Percentiles rank a stretch among this genome's conserved stretches.
phyloP scores from a whole-genome alignment of 1,140 invertebrate genomes.

The Holcopasites calliopsidis region DNA sequence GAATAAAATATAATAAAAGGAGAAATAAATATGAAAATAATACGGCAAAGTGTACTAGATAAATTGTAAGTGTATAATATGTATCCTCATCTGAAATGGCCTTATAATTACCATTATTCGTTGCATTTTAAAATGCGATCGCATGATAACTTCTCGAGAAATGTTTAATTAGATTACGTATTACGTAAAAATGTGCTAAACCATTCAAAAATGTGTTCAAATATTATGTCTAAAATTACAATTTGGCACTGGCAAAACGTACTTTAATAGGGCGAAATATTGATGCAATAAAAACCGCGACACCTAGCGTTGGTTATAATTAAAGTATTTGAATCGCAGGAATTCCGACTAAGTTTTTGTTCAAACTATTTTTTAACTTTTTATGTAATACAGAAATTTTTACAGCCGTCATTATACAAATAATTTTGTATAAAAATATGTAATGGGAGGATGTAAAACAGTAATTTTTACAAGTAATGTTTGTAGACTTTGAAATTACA shows the following conservation, averaged over 20 bases:
- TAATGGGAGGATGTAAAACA: too few relatives aligned
- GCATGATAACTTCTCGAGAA: not conserved
- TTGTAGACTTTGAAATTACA: too few relatives aligned
- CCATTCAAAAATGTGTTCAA: not conserved
- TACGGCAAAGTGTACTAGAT: too few relatives aligned
- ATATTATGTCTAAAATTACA: not conserved
- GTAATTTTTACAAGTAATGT: too few relatives aligned
- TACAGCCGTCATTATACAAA: too few relatives aligned
- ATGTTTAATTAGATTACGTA: not conserved
- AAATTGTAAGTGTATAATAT: not conserved
- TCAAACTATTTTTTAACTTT: too few relatives aligned
- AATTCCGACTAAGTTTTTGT: too few relatives aligned
- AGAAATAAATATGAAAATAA: too few relatives aligned
- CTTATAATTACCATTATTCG: slow-evolving; percentile 40
- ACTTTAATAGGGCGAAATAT: not conserved
- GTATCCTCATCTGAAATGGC: not conserved
- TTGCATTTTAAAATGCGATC: slow-evolving; percentile 13
- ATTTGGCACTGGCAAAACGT: not conserved
- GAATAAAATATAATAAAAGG: not conserved
- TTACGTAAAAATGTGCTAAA: not conserved
- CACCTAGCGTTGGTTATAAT: not conserved
- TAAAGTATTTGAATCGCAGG: too few relatives aligned
- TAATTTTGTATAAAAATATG: too few relatives aligned
- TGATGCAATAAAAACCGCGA: not conserved
- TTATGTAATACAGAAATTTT: too few relatives aligned